Evolutionary conservation across 2,113 vertebrate species (phyloP), one percentile per base, ranked within the genome.

Genomic region (Eubucco bourcierii): DNA sequence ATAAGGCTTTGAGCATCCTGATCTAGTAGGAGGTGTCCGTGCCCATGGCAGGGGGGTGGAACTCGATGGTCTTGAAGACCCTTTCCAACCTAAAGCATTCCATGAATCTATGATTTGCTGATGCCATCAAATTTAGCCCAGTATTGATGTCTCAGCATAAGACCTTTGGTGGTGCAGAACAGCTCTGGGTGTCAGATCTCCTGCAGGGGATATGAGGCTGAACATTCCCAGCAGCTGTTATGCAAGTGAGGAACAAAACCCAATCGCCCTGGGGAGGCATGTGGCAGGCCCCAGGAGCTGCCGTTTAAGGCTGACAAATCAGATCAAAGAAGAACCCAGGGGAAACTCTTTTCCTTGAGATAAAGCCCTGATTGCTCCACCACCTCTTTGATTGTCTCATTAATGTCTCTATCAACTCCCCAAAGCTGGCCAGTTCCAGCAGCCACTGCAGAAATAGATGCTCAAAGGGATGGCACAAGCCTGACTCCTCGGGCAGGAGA

Each of bases 381-480:
- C 90, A 95, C 93, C 93, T 90, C 71, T 95, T 94, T 92, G 91
- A 97, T 96, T 94, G 96, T 79, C 94, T 97, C 96, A 91, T 91
- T 98, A 97, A 98, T 83, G 95, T 31, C 94, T 90, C 59, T 73
- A 95, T 97, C 96, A 97, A 98, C 97, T 97, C 96, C 97, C 96
- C 96, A 96, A 44, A 88, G 90, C 92, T 11, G 78, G 18, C 37
- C 55, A 94, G 94, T 95, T 95, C 90, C 61, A 84, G 78, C 93
- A 93, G 96, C 84, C 10, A 44, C 67, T 74, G 82, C 93, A 95
- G 46, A 97, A 97, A 98, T 98, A 97, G 90, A 96, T 97, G 96
- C 92, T 95, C 94, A 91, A 89, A 97, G 94, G 67, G 29, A 95
- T 50, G 92, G 95, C 94, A 80, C 80, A 88, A 67, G 46, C 46